phyloP scores from a whole-genome alignment of 2,888 invertebrate genomes.

The Callimorpha dominula region DNA sequence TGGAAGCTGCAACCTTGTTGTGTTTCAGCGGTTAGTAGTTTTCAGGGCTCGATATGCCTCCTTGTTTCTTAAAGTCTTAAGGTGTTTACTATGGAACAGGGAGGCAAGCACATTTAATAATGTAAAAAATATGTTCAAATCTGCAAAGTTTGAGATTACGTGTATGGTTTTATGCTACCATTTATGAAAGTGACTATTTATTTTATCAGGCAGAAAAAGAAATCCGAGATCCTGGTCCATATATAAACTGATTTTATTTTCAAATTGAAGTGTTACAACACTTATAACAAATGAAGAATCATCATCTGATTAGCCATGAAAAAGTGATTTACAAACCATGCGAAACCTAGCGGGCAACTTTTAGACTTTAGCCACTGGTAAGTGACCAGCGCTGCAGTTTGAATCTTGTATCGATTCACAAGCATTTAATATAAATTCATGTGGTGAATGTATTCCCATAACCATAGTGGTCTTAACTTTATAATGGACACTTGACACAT shows the following conservation, averaged over 20 bases:
- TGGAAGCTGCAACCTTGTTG: not conserved
- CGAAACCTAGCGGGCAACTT: constrained; percentile 49
- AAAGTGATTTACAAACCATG: constrained; percentile 56
- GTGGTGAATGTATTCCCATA: constrained; percentile 45
- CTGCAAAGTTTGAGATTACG: not conserved
- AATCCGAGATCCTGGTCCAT: constrained; percentile 36
- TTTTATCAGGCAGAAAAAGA: constrained; percentile 14
- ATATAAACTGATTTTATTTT: constrained; percentile 63
- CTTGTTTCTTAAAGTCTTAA: not conserved
- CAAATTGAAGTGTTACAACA: constrained; percentile 63
- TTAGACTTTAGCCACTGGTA: not conserved
- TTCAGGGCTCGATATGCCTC: not conserved
- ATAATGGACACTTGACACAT: constrained; percentile 34
- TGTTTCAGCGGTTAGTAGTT: not conserved
- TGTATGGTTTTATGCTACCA: not conserved
- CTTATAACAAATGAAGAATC: constrained; percentile 64
- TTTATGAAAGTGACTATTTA: not conserved
- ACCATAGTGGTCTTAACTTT: constrained; percentile 38
- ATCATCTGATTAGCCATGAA: constrained; percentile 74
- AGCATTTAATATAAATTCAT: constrained; percentile 43
- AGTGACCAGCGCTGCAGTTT: constrained; percentile 62
- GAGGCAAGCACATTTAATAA: too few relatives aligned
- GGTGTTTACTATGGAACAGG: too few relatives aligned
- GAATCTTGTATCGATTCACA: constrained; percentile 46
- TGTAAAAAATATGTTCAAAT: not conserved